Evolutionary conservation across 2,888 invertebrate species (phyloP).

Genomic region (Strigamia maritima): DNA sequence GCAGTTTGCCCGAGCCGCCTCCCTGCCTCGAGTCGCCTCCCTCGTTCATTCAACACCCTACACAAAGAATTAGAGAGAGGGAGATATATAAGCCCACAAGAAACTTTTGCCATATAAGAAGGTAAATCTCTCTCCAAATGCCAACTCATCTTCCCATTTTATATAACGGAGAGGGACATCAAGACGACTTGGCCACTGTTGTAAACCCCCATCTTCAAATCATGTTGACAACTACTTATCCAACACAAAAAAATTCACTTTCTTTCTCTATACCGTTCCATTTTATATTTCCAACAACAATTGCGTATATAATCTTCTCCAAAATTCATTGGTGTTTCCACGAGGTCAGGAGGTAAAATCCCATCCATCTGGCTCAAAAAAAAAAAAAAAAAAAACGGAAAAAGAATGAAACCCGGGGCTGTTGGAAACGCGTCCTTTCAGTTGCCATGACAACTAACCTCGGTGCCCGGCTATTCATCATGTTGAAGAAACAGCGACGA

Average conservation of each 20-base stretch:
- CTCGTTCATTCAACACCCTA: constrained; percentile 13
- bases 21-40: background rate
- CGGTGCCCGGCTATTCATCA: constrained; percentile 15
- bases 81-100: constrained; percentile 13
- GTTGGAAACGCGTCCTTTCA: background rate
- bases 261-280: background rate
- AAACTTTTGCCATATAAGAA: constrained; percentile 2
- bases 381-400: background rate
- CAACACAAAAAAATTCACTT: background rate
- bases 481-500: constrained; percentile 23
- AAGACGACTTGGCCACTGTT: background rate
- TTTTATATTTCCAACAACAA: background rate
- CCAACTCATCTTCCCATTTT: constrained; percentile 15
- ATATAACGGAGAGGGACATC: background rate
- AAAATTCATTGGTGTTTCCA: background rate
- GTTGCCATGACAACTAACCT: constrained; percentile 17
- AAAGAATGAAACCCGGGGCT: background rate
- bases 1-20: constrained; percentile 1
- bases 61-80: constrained; percentile 11
- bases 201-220: background rate
- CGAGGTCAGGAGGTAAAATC: constrained; percentile 11
- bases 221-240: constrained; percentile 1
- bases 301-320: background rate
- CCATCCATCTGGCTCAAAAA: constrained; percentile 6
- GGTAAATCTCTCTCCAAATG: constrained; percentile 23